These are phyloP conservation scores for Oncorhynchus nerka DNA, from an alignment of 2,113 vertebrate genomes.

Conservation along the genomic window DNA sequence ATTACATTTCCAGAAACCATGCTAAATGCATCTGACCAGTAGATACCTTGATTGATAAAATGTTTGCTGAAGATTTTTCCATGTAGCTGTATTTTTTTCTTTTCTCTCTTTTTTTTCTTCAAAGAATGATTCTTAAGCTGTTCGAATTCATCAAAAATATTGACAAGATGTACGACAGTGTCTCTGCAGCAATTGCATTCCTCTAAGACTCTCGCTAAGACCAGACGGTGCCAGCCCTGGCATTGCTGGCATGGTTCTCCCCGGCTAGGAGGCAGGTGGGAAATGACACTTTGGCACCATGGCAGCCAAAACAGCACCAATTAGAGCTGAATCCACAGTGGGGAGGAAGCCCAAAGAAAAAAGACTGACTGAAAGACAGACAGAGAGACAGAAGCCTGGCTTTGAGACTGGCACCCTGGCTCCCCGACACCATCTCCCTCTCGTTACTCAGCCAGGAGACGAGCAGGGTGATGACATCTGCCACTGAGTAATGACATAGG, in stretches of 20 bases:
- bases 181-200: too few species aligned
- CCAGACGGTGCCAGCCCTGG: conserved; percentile 27
- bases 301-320: conserved; percentile 42
- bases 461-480: conserved; percentile 25
- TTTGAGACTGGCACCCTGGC: neutral
- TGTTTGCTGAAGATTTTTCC: too few species aligned
- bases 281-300: conserved; percentile 14
- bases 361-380: neutral
- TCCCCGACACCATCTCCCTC: neutral
- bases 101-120: too few species aligned
- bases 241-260: conserved; percentile 22
- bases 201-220: neutral
- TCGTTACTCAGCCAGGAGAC: neutral
- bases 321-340: conserved; percentile 35
- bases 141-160: too few species aligned
- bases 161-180: too few species aligned
- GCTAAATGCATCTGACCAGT: too few species aligned
- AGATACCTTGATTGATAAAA: too few species aligned
- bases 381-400: neutral
- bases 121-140: too few species aligned
- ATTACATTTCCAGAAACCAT: too few species aligned
- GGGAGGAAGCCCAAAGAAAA: neutral
- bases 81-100: too few species aligned
- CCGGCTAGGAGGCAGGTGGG: conserved; percentile 13
- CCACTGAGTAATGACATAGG: conserved; percentile 9